These are phyloP conservation scores for Spea hammondii DNA, from an alignment of 2,797 vertebrate species.

Conservation along the genomic window DNA sequence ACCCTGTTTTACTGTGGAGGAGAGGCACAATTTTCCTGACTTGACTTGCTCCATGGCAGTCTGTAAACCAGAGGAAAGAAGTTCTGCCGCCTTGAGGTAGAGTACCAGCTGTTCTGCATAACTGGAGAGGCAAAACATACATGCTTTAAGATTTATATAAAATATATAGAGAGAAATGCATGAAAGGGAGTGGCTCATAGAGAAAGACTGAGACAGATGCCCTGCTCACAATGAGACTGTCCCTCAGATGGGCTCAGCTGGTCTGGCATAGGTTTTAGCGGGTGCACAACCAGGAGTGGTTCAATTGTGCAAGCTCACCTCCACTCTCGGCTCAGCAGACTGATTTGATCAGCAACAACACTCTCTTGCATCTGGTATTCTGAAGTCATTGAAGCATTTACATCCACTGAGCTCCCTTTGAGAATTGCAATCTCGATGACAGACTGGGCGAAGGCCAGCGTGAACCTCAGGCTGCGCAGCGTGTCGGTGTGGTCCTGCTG, in stretches of 20 bases:
- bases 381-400: slow-evolving; percentile 62
- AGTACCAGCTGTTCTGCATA: slow-evolving; percentile 91
- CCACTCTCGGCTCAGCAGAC: slow-evolving; percentile 91
- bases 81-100: slow-evolving; percentile 92
- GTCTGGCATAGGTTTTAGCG: no score
- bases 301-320: slow-evolving; percentile 69
- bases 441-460: slow-evolving; percentile 83
- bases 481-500: slow-evolving; percentile 89
- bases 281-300: no score
- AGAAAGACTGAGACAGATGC: no score
- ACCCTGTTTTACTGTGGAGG: slow-evolving; percentile 91
- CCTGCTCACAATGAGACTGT: no score
- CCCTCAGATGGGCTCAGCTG: no score
- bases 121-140: slow-evolving; percentile 64
- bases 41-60: slow-evolving; percentile 85
- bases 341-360: slow-evolving; percentile 93
- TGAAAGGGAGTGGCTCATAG: no score
- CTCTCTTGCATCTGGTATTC: slow-evolving; percentile 91
- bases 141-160: neutral
- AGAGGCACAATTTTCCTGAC: slow-evolving; percentile 82
- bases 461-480: slow-evolving; percentile 85
- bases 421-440: slow-evolving; percentile 85
- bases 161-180: no score
- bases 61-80: slow-evolving; percentile 82
- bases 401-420: slow-evolving; percentile 74